Percentiles rank a stretch among this genome's conserved stretches.
Conservation (phyloP, 1,140 invertebrate genomes). For the Harpegnathos saltator region DNA sequence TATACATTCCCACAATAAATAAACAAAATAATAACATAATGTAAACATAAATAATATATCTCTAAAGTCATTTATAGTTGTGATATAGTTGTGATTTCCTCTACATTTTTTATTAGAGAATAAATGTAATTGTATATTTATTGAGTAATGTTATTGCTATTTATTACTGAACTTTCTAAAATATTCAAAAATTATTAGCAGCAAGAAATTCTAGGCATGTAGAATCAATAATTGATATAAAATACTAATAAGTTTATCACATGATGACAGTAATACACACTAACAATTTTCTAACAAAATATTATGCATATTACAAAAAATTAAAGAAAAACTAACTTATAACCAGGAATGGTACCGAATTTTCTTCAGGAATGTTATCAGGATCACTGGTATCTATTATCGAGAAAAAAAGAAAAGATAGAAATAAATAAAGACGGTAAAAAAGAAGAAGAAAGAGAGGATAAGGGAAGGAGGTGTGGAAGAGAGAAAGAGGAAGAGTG, state of each 20-base stretch:
- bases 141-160: too few relatives aligned
- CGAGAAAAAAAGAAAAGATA: constrained; percentile 2
- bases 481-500: background rate
- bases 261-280: background rate
- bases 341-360: background rate
- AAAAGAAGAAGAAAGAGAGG: background rate
- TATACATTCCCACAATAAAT: too few relatives aligned
- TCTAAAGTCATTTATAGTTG: too few relatives aligned
- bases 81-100: too few relatives aligned
- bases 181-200: too few relatives aligned
- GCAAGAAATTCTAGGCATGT: too few relatives aligned
- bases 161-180: too few relatives aligned
- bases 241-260: constrained; percentile 2
- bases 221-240: too few relatives aligned
- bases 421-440: background rate
- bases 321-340: constrained; percentile 29
- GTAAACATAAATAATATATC: too few relatives aligned
- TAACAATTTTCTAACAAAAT: background rate
- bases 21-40: too few relatives aligned
- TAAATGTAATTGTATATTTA: too few relatives aligned
- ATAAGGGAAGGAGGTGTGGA: background rate
- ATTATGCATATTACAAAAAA: background rate
- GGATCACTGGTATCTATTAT: constrained; percentile 38
- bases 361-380: constrained; percentile 53
- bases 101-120: too few relatives aligned